Percentiles rank a stretch among this genome's conserved stretches.
These are phyloP conservation scores for Hydrozoanthus gracilis DNA, from an alignment of 92 coral and sea anemone genomes.

Conservation along the genomic window DNA sequence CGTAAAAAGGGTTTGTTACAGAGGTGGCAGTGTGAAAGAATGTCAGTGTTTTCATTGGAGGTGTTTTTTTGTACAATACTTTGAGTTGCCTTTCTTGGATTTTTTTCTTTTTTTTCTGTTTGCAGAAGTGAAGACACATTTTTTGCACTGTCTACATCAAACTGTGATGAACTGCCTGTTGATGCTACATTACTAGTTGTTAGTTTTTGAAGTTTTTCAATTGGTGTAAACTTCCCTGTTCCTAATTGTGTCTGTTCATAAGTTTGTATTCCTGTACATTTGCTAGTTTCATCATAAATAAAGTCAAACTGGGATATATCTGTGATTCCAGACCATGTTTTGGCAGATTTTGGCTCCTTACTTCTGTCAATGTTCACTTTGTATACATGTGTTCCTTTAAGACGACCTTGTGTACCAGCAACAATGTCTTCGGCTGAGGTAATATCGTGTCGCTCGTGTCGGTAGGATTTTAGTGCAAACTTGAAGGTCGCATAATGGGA, in stretches of 20 bases:
- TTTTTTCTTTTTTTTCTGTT: slow-evolving; percentile 1
- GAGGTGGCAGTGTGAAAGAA: neutral
- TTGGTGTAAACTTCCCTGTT: neutral
- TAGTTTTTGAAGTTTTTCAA: slow-evolving; percentile 12
- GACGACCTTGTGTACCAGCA: slow-evolving; percentile 32
- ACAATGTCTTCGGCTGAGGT: slow-evolving; percentile 7
- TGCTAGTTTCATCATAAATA: slow-evolving; percentile 8
- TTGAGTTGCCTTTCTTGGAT: neutral
- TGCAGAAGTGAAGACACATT: neutral
- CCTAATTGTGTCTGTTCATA: slow-evolving; percentile 16
- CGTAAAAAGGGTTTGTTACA: neutral
- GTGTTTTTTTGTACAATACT: neutral
- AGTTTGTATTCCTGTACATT: neutral
- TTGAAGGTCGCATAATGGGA: slow-evolving; percentile 51
- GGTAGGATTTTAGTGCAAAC: slow-evolving; percentile 15
- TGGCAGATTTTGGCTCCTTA: slow-evolving; percentile 48
- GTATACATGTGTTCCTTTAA: slow-evolving; percentile 56
- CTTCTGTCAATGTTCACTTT: slow-evolving; percentile 41
- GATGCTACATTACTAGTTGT: neutral
- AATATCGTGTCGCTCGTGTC: slow-evolving; percentile 19
- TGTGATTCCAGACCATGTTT: slow-evolving; percentile 55
- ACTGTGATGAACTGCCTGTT: slow-evolving; percentile 28
- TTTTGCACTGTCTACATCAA: neutral
- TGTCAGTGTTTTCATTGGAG: neutral
- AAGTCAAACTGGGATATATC: slow-evolving; percentile 42